Conservation (phyloP, 2,113 vertebrate genomes). For the Fregetta grallaria region DNA sequence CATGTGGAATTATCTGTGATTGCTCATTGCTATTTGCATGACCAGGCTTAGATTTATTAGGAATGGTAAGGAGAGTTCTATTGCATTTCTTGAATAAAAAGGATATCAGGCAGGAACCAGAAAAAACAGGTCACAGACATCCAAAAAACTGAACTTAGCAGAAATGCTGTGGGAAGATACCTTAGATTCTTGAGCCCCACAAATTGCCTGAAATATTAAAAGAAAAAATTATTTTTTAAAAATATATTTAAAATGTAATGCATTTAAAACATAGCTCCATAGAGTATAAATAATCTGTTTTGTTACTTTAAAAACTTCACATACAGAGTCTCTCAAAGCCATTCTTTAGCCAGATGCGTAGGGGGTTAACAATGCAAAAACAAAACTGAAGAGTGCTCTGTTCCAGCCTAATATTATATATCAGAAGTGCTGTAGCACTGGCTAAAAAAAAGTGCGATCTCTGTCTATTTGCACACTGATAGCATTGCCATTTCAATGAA, state of each 20-base stretch:
- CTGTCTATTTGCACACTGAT: neutral
- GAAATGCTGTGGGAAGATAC: constrained; percentile 78
- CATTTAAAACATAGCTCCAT: neutral
- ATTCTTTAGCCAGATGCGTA: neutral
- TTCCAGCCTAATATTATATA: neutral
- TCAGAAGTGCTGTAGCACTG: neutral
- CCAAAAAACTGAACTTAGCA: constrained; percentile 90
- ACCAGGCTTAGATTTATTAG: neutral
- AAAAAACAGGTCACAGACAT: constrained; percentile 90
- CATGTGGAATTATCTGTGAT: neutral
- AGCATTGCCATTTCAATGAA: neutral
- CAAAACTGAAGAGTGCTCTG: neutral
- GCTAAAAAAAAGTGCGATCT: neutral
- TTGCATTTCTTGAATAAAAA: constrained; percentile 58
- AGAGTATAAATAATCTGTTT: neutral
- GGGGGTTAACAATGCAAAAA: neutral
- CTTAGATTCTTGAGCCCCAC: constrained; percentile 71
- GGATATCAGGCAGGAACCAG: constrained; percentile 95
- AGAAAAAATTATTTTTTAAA: neutral
- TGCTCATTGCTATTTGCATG: neutral
- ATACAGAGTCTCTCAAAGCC: neutral
- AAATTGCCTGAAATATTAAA: constrained; percentile 75
- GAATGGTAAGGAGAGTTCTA: neutral
- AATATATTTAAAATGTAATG: neutral
- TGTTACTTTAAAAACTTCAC: neutral